These are phyloP conservation scores for Orthosia incerta DNA, from an alignment of 2,888 invertebrate species.

Conservation along the genomic window DNA sequence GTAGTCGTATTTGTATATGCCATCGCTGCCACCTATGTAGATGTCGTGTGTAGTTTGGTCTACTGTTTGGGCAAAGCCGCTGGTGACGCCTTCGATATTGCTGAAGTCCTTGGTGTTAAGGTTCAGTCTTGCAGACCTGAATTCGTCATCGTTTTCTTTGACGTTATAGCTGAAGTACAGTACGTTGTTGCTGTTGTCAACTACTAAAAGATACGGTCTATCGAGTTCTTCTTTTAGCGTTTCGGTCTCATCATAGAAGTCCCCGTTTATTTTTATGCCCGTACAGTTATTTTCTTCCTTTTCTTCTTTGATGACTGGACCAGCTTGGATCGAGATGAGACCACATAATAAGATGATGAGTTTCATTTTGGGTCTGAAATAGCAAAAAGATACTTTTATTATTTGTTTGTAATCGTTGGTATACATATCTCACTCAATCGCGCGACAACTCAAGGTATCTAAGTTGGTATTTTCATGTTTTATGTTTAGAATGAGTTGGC, in stretches of 20 bases:
- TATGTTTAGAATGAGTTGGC: conserved; percentile 7
- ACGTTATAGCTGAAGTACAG: conserved; percentile 82
- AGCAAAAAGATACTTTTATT: background rate
- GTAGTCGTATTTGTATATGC: conserved; percentile 81
- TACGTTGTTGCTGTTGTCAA: conserved; percentile 78
- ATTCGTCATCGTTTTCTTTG: conserved; percentile 71
- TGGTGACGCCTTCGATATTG: conserved; percentile 73
- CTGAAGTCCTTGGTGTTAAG: conserved; percentile 78
- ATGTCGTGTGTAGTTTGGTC: conserved; percentile 76
- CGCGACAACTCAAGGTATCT: background rate
- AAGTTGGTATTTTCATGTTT: conserved; percentile 4
- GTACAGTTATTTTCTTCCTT: conserved; percentile 69
- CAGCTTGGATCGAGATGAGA: conserved; percentile 70
- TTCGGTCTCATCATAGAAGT: conserved; percentile 77
- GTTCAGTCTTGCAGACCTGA: conserved; percentile 77
- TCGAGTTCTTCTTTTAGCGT: conserved; percentile 75
- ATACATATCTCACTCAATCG: conserved; percentile 16
- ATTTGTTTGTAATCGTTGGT: conserved; percentile 2
- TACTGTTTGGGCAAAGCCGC: conserved; percentile 83
- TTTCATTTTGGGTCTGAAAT: conserved; percentile 72
- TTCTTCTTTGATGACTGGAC: conserved; percentile 61
- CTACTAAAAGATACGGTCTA: conserved; percentile 78
- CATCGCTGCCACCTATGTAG: conserved; percentile 81
- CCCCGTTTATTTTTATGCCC: conserved; percentile 72
- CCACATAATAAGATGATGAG: conserved; percentile 67